Percentiles rank a stretch among this genome's conserved stretches.
Evolutionary conservation across 2,797 vertebrate genomes (phyloP).

Genomic region (Crenichthys baileyi): DNA sequence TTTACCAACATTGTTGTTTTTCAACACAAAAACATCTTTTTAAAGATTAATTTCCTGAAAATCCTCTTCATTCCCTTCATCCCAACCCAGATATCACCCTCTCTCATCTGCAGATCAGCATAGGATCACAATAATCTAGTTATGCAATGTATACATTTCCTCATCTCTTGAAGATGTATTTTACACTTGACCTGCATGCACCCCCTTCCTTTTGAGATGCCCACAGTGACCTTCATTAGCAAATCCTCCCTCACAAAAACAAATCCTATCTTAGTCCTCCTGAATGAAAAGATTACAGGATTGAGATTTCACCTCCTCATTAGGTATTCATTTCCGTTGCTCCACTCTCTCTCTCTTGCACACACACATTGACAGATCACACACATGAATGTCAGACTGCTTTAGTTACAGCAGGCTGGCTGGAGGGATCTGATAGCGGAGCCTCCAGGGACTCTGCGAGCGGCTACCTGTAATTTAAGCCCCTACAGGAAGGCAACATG

Average conservation of each 20-base stretch:
- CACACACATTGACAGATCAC: background rate
- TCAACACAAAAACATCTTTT: no score
- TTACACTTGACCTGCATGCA: constrained; percentile 3
- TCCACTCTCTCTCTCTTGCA: constrained; percentile 12
- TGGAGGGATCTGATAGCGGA: constrained; percentile 75
- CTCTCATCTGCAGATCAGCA: background rate
- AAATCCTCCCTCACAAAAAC: background rate
- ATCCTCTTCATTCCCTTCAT: background rate
- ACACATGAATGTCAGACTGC: constrained; percentile 44
- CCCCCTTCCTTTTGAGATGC: constrained; percentile 22
- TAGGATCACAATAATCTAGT: no score
- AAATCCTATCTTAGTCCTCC: constrained; percentile 50
- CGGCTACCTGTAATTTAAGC: constrained; percentile 70
- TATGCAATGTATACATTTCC: background rate
- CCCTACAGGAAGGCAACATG: constrained; percentile 37
- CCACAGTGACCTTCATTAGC: background rate
- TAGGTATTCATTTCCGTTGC: constrained; percentile 44
- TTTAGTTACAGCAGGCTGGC: constrained; percentile 75
- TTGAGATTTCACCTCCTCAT: constrained; percentile 71
- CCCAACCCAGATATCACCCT: no score
- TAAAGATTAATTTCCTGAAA: no score
- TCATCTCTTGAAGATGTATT: background rate
- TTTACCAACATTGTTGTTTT: no score
- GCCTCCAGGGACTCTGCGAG: constrained; percentile 59
- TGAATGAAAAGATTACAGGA: constrained; percentile 66